A percentile compares a stretch with the other conserved stretches of the same genome.
phyloP scores from a whole-genome alignment of 1,140 invertebrate genomes.

The Euglossa dilemma region DNA sequence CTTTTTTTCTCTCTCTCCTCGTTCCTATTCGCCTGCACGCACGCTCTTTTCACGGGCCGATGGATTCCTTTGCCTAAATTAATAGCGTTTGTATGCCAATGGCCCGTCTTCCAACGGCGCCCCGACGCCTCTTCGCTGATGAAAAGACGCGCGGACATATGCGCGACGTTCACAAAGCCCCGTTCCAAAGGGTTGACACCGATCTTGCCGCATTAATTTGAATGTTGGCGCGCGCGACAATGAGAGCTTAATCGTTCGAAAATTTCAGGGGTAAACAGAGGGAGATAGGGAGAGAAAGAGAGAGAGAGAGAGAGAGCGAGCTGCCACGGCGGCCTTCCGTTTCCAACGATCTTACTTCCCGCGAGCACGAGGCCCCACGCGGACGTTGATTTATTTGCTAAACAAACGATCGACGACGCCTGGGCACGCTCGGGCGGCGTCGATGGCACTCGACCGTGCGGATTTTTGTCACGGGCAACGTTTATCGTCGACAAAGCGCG shows the following conservation, averaged over 20 bases:
- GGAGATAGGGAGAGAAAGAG: no score
- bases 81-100: constrained; percentile 78
- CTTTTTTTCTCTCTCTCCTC: constrained; percentile 53
- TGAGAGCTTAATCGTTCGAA: constrained; percentile 50
- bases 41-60: constrained; percentile 76
- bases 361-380: neutral
- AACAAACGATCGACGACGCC: neutral
- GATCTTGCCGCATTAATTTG: constrained; percentile 42
- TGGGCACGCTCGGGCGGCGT: neutral
- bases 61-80: constrained; percentile 79
- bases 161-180: constrained; percentile 53
- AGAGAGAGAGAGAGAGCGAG: no score
- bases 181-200: constrained; percentile 3
- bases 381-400: neutral
- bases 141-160: constrained; percentile 63
- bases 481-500: constrained; percentile 4
- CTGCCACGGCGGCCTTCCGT: neutral
- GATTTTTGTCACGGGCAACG: neutral
- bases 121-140: constrained; percentile 58
- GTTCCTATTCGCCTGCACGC: constrained; percentile 48
- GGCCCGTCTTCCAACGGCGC: constrained; percentile 33
- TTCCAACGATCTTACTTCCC: neutral
- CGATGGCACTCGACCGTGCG: neutral
- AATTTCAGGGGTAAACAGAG: constrained; percentile 42
- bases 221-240: neutral